Base-by-base conservation (phyloP, 2,888 invertebrate species). In the Taphrorychus bicolor region DNA sequence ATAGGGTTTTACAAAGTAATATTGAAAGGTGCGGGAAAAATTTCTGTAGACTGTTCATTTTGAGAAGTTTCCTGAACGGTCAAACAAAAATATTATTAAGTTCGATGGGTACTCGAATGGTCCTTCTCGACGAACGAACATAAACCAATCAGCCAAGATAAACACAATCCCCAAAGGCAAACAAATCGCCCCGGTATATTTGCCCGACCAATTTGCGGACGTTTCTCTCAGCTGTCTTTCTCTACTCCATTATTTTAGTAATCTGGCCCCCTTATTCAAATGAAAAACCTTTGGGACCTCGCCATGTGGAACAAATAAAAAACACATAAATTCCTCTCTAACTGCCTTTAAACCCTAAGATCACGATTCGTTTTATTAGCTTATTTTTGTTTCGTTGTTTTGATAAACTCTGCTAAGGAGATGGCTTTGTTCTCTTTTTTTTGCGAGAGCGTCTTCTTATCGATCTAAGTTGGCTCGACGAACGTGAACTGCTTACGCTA, bases 281-380 rank as follows among this genome's bases (percentile, higher is more conserved):
- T 60, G 60, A 60, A 52, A 24, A 60, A 52, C 51, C 16, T 16
- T 51, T 21, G 21, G 32, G 51, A 52, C 21, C 21, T 41, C 24
- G 32, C 52, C 52, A 52, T 52, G 51, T 51, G 51, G 52, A 60
- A 59, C 59, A 53, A 65, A 65, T 65, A 65, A 65, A 65, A 59
- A 65, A 65, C 59, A 51, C 59, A 65, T 65, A 65, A 59, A 65
- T 65, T 59, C 21, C 18, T 17, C 24, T 53, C 59, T 59, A 65
- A 65, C 53, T 45, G 65, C 54, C 59, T 65, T 65, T 65, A 65
- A 65, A 59, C 53, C 59, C 17, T 40, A 65, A 59, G 51, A 58
- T 64, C 64, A 64, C 64, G 64, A 51, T 40, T 64, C 40, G 40
- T 64, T 64, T 64, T 64, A 64, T 64, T 64, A 58, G 64, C 58